phyloP scores from a whole-genome alignment of 2,888 invertebrate species.

The Norana najaformis region DNA sequence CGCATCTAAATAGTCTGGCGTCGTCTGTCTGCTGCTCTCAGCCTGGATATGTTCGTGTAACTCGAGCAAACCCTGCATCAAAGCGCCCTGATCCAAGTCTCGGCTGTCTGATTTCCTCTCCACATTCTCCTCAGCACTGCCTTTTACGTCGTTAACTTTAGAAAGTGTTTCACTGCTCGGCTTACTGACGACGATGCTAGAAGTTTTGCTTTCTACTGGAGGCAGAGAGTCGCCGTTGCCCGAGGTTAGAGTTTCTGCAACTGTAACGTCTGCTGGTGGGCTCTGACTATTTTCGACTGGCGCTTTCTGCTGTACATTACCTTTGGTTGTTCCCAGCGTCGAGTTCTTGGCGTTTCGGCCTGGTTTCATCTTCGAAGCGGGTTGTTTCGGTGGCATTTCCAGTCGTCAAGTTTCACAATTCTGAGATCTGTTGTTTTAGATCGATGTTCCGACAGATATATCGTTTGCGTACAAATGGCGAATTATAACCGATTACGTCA shows the following conservation, averaged over 20 bases:
- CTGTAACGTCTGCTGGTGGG: neutral
- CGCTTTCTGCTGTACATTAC: neutral
- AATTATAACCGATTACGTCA: neutral
- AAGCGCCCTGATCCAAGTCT: neutral
- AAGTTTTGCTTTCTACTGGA: neutral
- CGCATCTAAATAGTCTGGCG: neutral
- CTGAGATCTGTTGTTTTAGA: neutral
- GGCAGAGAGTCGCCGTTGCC: neutral
- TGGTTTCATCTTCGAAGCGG: neutral
- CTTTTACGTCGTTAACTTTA: neutral
- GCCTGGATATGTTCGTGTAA: neutral
- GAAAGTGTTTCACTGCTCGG: neutral
- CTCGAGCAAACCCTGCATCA: neutral
- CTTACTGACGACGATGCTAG: neutral
- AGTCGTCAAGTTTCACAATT: neutral
- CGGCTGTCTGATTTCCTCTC: neutral
- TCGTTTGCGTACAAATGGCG: neutral
- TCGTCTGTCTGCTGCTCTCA: neutral
- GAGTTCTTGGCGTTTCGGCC: neutral
- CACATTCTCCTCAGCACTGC: neutral
- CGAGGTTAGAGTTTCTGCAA: neutral
- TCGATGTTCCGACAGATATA: neutral
- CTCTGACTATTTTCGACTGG: neutral
- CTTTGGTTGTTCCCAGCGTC: neutral
- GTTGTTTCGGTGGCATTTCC: neutral